Conservation (phyloP, 2,113 vertebrate species). For the Cottus gobio region DNA sequence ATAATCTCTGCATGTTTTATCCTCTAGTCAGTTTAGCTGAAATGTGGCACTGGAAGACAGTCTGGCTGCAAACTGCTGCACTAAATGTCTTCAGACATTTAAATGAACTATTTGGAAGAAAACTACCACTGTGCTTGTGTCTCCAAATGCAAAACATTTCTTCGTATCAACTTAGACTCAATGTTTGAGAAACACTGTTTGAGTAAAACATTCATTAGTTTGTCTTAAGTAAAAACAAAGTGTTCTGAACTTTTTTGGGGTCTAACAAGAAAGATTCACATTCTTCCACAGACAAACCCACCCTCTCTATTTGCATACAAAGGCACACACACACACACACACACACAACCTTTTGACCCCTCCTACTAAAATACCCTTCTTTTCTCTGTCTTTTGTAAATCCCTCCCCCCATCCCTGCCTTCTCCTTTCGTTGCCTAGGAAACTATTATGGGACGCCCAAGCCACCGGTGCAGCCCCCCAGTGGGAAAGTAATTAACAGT, state of each 20-base stretch:
- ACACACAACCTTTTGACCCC: slow-evolving; percentile 39
- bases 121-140: neutral
- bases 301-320: slow-evolving; percentile 59
- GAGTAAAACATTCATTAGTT: neutral
- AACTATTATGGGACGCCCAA: slow-evolving; percentile 99
- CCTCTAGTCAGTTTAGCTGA: neutral
- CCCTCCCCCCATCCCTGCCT: slow-evolving; percentile 34
- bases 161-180: neutral
- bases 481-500: slow-evolving; percentile 95
- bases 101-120: neutral
- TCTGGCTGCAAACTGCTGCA: slow-evolving; percentile 1
- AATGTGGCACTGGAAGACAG: slow-evolving; percentile 7
- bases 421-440: slow-evolving; percentile 91
- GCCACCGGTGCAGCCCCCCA: slow-evolving; percentile 95
- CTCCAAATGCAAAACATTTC: neutral
- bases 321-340: slow-evolving; percentile 29
- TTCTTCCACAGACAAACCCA: slow-evolving; percentile 26
- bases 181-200: neutral
- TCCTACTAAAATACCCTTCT: slow-evolving; percentile 83
- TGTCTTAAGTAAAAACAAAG: neutral
- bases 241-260: neutral
- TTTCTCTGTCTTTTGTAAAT: slow-evolving; percentile 36
- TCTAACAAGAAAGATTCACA: slow-evolving; percentile 50
- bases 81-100: slow-evolving; percentile 18
- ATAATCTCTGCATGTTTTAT: neutral